Evolutionary conservation across 2,797 vertebrate genomes (phyloP), one percentile per base, ranked within the genome.

Genomic region (Centroberyx gerrardi): DNA sequence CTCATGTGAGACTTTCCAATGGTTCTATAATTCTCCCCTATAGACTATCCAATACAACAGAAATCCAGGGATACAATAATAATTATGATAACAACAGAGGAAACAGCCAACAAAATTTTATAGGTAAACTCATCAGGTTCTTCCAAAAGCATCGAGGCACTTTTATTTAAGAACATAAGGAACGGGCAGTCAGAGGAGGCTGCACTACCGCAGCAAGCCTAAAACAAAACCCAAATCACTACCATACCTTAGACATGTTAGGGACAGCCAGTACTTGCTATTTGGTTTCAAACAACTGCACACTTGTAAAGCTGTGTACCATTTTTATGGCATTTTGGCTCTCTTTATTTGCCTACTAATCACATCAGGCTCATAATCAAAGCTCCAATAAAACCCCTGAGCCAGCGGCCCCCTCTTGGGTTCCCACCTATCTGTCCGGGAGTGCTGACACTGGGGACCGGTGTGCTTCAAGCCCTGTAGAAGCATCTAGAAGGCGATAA

Each of bases 401-500:
- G 58, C 18, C 59, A 27, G 68, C 52, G 29, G 54, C 76, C 72
- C 61, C 68, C 68, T 88, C 86, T 84, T 71, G 46, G 63, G 59
- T 88, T 90, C 46, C 74, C 51, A 71, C 56, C 68, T 72, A 74
- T 74, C 69, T 81, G 22, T 64, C 28, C 60, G 58, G 60, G 8
- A 62, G 69, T 62, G 74, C 87, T 91, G 86, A 89, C 85, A 82
- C 55, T 51, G 64, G 70, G 33, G 55, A 60, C 51, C 42, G 46
- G 42, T 85, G 77, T 42, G 67, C 81, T 80, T 75, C 8, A 62
- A 74, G 62, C 42, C 77, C 51, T 0, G 3, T 66, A 78, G 91
- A 91, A 91, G 92, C 74, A 31, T 87, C 77, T 87, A 93, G 90
- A 90, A 90, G 83, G 86, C 81, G 90, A 87, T 90, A 92, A 93